Base-by-base conservation (phyloP, 1,140 invertebrate genomes). In the Caenorhabditis brenneri region DNA sequence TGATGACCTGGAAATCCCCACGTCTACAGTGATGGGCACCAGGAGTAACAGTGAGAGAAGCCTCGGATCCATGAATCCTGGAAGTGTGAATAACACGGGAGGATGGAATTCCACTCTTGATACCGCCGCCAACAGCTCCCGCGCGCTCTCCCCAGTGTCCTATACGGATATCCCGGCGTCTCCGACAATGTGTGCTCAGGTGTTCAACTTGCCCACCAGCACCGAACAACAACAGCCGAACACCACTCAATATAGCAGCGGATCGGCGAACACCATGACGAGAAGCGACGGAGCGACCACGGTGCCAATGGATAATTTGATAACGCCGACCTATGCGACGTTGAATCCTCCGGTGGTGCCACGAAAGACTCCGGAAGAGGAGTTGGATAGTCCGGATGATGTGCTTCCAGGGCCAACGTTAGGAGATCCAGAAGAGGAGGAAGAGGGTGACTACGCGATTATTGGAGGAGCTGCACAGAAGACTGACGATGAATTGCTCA, bases 41-140 rank as follows among this genome's bases (percentile, higher is more conserved):
- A 33, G 65, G 2, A 74, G 65, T 24, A 74, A 74, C n/a, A 74
- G 65, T 74, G 65, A 74, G 24, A n/a, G 65, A 42, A 74, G 65
- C 24, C 36, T 74, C 10, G 65, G 65, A 12, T 74, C 65, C 22
- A 74, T 74, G 65, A 74, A 74, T 74, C 65, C 65, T n/a, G 65
- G 65, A 74, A 74, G 65, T 46, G 33, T 46, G 7, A 74, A 42
- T 33, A 74, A 33, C 9, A 74, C 16, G 0, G 58, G 58, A 9
- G 58, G 58, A 39, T 74, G 65, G 65, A 74, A 74, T 74, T 74
- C 65, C 7, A 42, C 65, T 0, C 29, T 74, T 19, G 65, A 74
- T n/a, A 74, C 65, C 2, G 65, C 65, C 1, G 65, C 65, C 0
- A 74, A 74, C 36, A 74, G 65, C 16, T 74, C 65, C 24, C 36